Evolutionary conservation across 2,888 invertebrate species (phyloP), one percentile per base, ranked within the genome.

Genomic region (Drosophila seclusa): DNA sequence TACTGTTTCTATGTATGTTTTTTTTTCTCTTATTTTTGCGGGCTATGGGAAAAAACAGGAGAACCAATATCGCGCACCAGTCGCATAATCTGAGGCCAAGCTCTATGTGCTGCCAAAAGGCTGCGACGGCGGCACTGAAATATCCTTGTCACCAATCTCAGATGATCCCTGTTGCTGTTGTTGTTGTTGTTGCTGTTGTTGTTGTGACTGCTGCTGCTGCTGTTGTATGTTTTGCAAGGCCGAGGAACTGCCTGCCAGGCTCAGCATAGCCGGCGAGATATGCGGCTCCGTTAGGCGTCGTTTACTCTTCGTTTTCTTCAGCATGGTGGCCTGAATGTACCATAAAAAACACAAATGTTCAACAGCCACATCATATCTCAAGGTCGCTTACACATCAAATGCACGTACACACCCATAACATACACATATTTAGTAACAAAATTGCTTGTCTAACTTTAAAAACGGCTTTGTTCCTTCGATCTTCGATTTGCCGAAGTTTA

Each of bases 291-390:
- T 97, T 93, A 97, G 97, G 91, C 97, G 96, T 94, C 98, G 96
- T 95, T 98, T 98, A 95, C 98, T 98, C 96, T 99, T 99, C 95
- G 97, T 97, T 96, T 99, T 99, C 97, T 99, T 99, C 96, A 99
- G 96, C 99, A 99, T 99, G 94, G 99, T 99, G 94, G 99, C 99
- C 99, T 99, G 95, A 86, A 89, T 90, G 78, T 85, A 89, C 78
- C 87, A 83, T 83, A 83, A 75, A 85, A 87, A 75, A 88, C 75
- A 89, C 85, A 86, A 71, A 80, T 73, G 63, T 83, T 87, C 90
- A 87, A 73, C 80, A 73, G 68, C 72, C 75, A 76, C 78, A 86
- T 64, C 78, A 86, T 64, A 69, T 55, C 74, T 62, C 54, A 68
- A 68, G 42, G 24, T 45, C 34, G 34, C 63, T 69, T 34, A 58